Evolutionary conservation across 2,888 invertebrate genomes (phyloP), one percentile per base, ranked within the genome.

Genomic region (Drosophila kokeensis): DNA sequence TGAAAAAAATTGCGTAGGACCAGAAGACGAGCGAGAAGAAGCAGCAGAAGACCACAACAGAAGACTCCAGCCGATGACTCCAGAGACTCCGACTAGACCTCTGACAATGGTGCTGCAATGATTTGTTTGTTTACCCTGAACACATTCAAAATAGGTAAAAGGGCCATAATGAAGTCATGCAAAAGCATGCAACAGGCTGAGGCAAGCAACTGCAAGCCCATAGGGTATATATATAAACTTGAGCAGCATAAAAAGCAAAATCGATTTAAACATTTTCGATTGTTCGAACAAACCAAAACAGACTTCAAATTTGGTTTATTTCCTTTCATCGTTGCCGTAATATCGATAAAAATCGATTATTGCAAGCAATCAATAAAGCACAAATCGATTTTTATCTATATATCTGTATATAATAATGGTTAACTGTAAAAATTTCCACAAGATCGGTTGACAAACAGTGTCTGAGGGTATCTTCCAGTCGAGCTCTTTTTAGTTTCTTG

Each of bases 1-100:
- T 58, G 29, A 34, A 54, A 69, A 74, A 76, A 70, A 67, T 86
- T 83, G 81, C 88, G 89, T 85, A 86, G 84, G 87, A 77, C 68
- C 36, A 69, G 15, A 36, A 24, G 61, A 34, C 42, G 8, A 57
- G 27, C 8, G 4, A 21, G 34, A 53, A 45, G 66, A 29, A 60
- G 52, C 30, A 60, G 52, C 30, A 49, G 66, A 75, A 69, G 52
- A 54, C 76, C 63, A 18, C 48, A 36, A 40, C 57, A 30, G 67
- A 59, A 50, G 72, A 64, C 64, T 62, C 45, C 24, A 55, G 68
- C 52, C 48, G 57, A 13, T 30, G 71, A 64, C 64, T 10, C 40
- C 40, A n/a, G 10, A 40, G n/a, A 66, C n/a, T n/a, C n/a, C n/a
- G n/a, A n/a, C 61, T 34, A 62, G 67, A 61, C 42, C 40, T 30